Evolutionary conservation across 2,888 invertebrate species (phyloP), one percentile per base, ranked within the genome.

Genomic region (Macaria notata): DNA sequence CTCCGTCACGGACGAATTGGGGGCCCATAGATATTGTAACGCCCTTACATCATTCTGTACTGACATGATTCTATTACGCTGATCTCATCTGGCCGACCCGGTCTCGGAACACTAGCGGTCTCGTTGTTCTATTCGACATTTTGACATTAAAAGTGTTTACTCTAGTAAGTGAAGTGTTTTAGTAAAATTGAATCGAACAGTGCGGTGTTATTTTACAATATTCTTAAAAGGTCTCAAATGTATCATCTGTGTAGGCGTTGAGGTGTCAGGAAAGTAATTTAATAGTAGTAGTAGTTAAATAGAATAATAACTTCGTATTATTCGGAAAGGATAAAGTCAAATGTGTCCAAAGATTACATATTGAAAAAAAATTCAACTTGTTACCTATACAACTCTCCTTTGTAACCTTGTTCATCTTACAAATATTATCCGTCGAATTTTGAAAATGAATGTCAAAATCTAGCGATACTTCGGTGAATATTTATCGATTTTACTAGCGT

Each of bases 1-100:
- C 73, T 71, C 75, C 73, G 78, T 81, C 81, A 76, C 75, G 77
- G 75, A 69, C 61, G 68, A 76, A 80, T 81, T 81, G 72, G 75
- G 66, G 73, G 75, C 76, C 51, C 76, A 76, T 74, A 52, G 72
- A 70, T 70, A 69, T 67, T 63, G 66, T 63, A 58, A 71, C 71
- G 66, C 68, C 67, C 62, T 67, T 70, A 61, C 64, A 72, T 76
- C 69, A 73, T 67, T 73, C 64, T 66, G 61, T 52, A 61, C 59
- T 71, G 68, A 70, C 70, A 62, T 70, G 62, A 69, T 66, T 66
- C 68, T 66, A 69, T 70, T 71, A 68, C 49, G 62, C 50, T 61
- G 63, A 71, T 71, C 60, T 48, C 63, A 70, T 68, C 56, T 49
- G 49, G 53, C 36, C 44, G 6, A 3, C 54, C 47, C 38, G 55